These are phyloP conservation scores for Phrynosoma platyrhinos DNA, from an alignment of 2,113 vertebrate species.

Conservation along the genomic window DNA sequence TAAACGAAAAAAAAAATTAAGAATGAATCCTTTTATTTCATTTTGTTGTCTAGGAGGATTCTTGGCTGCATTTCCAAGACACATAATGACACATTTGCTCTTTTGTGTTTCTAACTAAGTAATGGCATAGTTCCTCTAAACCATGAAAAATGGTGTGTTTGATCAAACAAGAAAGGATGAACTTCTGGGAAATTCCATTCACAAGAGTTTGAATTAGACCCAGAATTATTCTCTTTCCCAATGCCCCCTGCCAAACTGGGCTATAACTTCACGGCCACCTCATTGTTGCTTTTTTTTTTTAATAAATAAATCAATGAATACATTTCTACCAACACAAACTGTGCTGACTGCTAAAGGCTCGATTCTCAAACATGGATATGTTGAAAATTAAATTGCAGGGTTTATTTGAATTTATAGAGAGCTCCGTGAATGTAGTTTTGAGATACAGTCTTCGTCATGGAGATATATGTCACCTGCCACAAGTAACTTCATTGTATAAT, in stretches of 20 bases:
- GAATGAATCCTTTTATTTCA: constrained; percentile 63
- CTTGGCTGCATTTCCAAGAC: constrained; percentile 69
- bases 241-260: constrained; percentile 69
- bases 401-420: constrained; percentile 80
- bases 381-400: constrained; percentile 79
- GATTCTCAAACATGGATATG: constrained; percentile 76
- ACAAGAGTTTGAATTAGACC: constrained; percentile 68
- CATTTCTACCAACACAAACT: constrained; percentile 73
- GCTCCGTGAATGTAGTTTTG: constrained; percentile 71
- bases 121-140: constrained; percentile 75
- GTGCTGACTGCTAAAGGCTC: constrained; percentile 68
- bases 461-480: constrained; percentile 77
- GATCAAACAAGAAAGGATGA: constrained; percentile 76
- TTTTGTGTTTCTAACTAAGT: constrained; percentile 75
- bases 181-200: constrained; percentile 79
- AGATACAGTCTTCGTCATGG: constrained; percentile 74
- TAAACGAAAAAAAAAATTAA: background rate
- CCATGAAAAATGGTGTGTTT: constrained; percentile 75
- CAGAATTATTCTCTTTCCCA: constrained; percentile 64
- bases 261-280: constrained; percentile 53
- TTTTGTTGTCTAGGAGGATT: constrained; percentile 63
- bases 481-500: constrained; percentile 72
- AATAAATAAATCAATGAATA: constrained; percentile 67
- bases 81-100: constrained; percentile 75
- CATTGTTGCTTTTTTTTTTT: constrained; percentile 61